These are phyloP conservation scores for Nomada ruficornis DNA, from an alignment of 2,888 invertebrate genomes.

Conservation along the genomic window DNA sequence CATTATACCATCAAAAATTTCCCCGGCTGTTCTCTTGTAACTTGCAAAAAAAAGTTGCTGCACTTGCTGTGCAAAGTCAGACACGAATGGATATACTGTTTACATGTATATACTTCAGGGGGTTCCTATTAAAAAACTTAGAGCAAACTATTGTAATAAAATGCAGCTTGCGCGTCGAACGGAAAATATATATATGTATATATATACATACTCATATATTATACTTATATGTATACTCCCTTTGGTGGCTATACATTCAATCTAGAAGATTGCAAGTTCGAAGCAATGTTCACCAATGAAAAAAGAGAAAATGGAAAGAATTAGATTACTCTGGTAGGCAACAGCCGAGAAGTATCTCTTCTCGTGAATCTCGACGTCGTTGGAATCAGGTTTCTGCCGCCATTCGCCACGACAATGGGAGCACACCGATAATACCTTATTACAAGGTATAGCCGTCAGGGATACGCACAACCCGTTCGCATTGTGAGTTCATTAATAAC, in stretches of 20 bases:
- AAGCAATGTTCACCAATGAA: conserved; percentile 16
- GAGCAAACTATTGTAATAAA: conserved; percentile 71
- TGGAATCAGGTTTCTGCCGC: conserved; percentile 16
- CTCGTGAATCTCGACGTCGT: conserved; percentile 37
- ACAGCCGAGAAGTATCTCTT: conserved; percentile 10
- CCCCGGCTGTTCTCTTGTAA: conserved; percentile 10
- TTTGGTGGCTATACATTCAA: conserved; percentile 23
- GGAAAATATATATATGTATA: conserved; percentile 10
- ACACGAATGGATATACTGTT: conserved; percentile 32
- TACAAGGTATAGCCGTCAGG: conserved; percentile 37
- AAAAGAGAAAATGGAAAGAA: conserved; percentile 28
- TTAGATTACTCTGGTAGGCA: conserved; percentile 22
- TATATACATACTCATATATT: not conserved
- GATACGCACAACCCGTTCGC: conserved; percentile 29
- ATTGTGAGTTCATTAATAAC: conserved; percentile 59
- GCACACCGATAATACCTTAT: conserved; percentile 50
- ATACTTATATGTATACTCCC: not conserved
- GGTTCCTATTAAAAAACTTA: conserved; percentile 72
- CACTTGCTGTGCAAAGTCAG: conserved; percentile 38
- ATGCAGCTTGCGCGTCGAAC: conserved; percentile 60
- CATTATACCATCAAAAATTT: conserved; percentile 35
- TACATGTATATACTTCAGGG: not conserved
- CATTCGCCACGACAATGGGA: conserved; percentile 35
- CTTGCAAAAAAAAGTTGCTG: conserved; percentile 22
- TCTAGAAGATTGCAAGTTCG: conserved; percentile 41